Percentiles rank a stretch among this genome's conserved stretches.
phyloP scores from a whole-genome alignment of 2,113 vertebrate species.

The human (Homo sapiens) region GRCh38 chr4:10820001-10820500 shows the following conservation, averaged over 20 bases:
- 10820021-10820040: neutral
- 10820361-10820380: no score
- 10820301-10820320: neutral
- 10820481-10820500: neutral
- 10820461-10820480: neutral
- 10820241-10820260: neutral
- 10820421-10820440: neutral
- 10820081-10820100: neutral
- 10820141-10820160: neutral
- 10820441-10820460: neutral
- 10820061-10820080: neutral
- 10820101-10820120: neutral
- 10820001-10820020: neutral
- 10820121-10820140: neutral
- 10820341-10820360: neutral
- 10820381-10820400: neutral
- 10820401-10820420: neutral
- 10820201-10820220: neutral
- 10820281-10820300: neutral
- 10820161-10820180: neutral
- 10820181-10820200: neutral
- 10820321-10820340: neutral
- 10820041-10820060: neutral
- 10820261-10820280: neutral
- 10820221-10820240: neutral